Conservation (phyloP, 1,140 invertebrate genomes). For the Bombyx mori region ASM3026992v2 NC_085121.1:15523001-15523500, state of each 20-base stretch:
- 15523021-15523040: constrained; percentile 44
- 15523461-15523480: constrained; percentile 49
- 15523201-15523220: constrained; percentile 46
- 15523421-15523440: constrained; percentile 38
- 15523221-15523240: constrained; percentile 57
- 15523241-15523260: constrained; percentile 43
- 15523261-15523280: constrained; percentile 61
- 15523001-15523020: constrained; percentile 54
- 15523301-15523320: constrained; percentile 43
- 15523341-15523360: constrained; percentile 23
- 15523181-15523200: constrained; percentile 49
- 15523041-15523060: constrained; percentile 56
- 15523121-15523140: constrained; percentile 57
- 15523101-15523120: constrained; percentile 63
- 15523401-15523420: constrained; percentile 26
- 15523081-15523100: constrained; percentile 50
- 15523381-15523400: constrained; percentile 34
- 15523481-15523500: background rate
- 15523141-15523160: constrained; percentile 58
- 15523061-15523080: constrained; percentile 60
- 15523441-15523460: constrained; percentile 57
- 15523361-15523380: constrained; percentile 33
- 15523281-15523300: constrained; percentile 53
- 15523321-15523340: constrained; percentile 24
- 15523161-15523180: constrained; percentile 59